Evolutionary conservation across 92 coral and sea anemone species (phyloP).

Genomic region (Galaxea fascicularis): DNA sequence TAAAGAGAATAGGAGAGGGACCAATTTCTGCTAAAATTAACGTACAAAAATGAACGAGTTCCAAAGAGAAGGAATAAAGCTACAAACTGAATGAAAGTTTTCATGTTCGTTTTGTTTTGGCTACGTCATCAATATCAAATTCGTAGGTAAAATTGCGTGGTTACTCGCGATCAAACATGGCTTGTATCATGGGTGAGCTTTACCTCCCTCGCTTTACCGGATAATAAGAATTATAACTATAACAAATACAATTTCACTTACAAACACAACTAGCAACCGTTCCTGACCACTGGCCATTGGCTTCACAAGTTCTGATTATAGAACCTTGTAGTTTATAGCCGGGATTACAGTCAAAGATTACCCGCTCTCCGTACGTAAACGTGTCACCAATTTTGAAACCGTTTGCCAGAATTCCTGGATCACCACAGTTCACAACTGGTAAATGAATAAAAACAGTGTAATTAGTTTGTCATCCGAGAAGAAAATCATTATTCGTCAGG

Average conservation of each 20-base stretch:
- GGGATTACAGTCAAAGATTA: constrained; percentile 91
- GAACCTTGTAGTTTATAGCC: constrained; percentile 94
- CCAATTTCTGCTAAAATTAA: too few relatives aligned
- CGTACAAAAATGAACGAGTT: too few relatives aligned
- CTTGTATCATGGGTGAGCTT: too few relatives aligned
- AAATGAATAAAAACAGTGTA: not conserved
- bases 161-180: too few relatives aligned
- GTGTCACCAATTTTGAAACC: constrained; percentile 79
- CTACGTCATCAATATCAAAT: too few relatives aligned
- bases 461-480: not conserved
- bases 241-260: constrained; percentile 31
- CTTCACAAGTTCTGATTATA: constrained; percentile 79
- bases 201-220: not conserved
- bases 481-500: too few relatives aligned
- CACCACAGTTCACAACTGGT: constrained; percentile 90
- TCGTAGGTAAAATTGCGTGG: too few relatives aligned
- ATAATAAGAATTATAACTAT: not conserved
- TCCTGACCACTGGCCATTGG: constrained; percentile 93
- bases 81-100: too few relatives aligned
- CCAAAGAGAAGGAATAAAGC: too few relatives aligned
- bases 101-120: too few relatives aligned
- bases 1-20: too few relatives aligned
- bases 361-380: constrained; percentile 80
- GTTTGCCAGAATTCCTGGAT: constrained; percentile 77
- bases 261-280: constrained; percentile 78